phyloP scores from a whole-genome alignment of 2,113 vertebrate species.

The Mionectes macconnelli region DNA sequence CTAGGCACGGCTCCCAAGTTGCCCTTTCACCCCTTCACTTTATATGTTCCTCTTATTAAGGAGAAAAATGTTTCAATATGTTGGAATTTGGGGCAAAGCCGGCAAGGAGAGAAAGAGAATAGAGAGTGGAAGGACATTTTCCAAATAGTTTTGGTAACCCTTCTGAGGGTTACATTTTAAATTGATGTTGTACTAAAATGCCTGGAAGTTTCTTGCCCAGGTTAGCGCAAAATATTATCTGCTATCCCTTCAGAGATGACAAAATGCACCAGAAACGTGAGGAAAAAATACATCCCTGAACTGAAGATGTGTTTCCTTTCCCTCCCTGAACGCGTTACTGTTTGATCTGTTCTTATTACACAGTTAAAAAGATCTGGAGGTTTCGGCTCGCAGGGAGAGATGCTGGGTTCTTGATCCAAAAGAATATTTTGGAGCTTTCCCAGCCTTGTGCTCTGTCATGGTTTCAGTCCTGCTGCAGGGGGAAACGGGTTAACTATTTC shows the following conservation, averaged over 20 bases:
- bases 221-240: background rate
- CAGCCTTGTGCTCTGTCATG: background rate
- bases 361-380: background rate
- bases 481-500: constrained; percentile 30
- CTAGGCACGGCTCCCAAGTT: constrained; percentile 88
- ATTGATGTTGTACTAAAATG: background rate
- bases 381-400: background rate
- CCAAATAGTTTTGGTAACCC: constrained; percentile 43
- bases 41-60: constrained; percentile 97
- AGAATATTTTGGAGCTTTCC: background rate
- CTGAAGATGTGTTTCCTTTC: background rate
- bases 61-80: constrained; percentile 99
- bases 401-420: background rate
- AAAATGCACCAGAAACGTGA: background rate
- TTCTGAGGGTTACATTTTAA: background rate
- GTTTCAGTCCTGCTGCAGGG: background rate
- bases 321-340: background rate
- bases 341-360: background rate
- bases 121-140: constrained; percentile 68
- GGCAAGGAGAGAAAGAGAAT: constrained; percentile 62
- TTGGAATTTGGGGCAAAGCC: constrained; percentile 75
- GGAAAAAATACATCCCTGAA: background rate
- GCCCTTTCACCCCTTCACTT: constrained; percentile 96
- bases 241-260: background rate
- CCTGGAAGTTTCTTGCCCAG: background rate